Conservation (phyloP, 2,888 invertebrate genomes). For the Orthosia gothica region DNA sequence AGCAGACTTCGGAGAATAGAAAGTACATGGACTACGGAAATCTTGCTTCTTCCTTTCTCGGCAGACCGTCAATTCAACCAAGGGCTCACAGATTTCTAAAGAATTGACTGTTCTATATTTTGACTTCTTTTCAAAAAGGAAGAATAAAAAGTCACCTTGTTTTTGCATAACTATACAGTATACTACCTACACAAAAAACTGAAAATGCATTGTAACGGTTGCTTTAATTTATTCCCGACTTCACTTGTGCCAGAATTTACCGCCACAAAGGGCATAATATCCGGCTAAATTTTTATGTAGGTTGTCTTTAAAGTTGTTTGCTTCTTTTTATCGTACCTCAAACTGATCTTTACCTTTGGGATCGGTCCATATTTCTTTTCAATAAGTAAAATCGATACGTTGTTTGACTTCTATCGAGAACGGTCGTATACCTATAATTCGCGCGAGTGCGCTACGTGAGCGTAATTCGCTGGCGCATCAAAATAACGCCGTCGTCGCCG, state of each 20-base stretch:
- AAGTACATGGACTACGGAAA: background rate
- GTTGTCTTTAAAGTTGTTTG: background rate
- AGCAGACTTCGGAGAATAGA: background rate
- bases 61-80: too few species aligned
- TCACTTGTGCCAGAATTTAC: conserved; percentile 7
- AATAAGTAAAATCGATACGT: too few species aligned
- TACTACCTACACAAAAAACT: background rate
- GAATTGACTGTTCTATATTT: background rate
- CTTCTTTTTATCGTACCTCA: too few species aligned
- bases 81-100: background rate
- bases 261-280: conserved; percentile 40
- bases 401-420: too few species aligned
- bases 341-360: too few species aligned
- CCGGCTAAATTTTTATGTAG: conserved; percentile 28
- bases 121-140: background rate
- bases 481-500: too few species aligned
- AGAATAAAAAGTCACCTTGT: background rate
- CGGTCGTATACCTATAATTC: too few species aligned
- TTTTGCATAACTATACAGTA: too few species aligned
- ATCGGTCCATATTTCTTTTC: too few species aligned
- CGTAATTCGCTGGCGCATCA: too few species aligned
- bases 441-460: too few species aligned
- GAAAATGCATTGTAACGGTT: background rate
- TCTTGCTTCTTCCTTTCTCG: too few species aligned
- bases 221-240: conserved; percentile 35